Base-by-base conservation (phyloP, 2,888 invertebrate genomes). In the Caenorhabditis doughertyi region DNA sequence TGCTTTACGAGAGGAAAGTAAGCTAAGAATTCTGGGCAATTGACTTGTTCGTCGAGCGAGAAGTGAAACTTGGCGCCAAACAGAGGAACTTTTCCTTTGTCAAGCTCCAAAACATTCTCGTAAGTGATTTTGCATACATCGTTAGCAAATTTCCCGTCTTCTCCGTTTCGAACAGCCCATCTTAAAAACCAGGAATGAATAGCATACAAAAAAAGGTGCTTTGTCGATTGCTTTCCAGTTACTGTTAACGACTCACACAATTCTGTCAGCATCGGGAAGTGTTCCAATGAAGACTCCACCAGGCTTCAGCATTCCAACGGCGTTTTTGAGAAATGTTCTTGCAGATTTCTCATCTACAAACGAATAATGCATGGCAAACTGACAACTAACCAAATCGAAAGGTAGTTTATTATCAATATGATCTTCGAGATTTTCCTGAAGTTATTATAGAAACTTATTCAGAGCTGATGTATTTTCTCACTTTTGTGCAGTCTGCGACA, bases 21-120 rank as follows among this genome's bases (percentile, higher is more conserved):
- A 18, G 98, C 97, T 79, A 99, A 94, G 93, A 98, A 99, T 92
- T 99, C 99, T 1, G 99, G 99, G 92, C 99, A 99, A 92, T 99
- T 95, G 0, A 99, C 98, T 47, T 88, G 97, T 44, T 96, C 97
- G 92, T 98, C 97, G 87, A 99, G 93, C 91, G 96, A 95, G 92
- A 99, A 99, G 92, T 97, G 95, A 93, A 98, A 98, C 92, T 96
- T 96, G 23, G 95, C 97, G 49, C 98, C 98, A 93, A 99, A 99
- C 23, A 98, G 93, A 0, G 97, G 96, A 44, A 71, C 58, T 9
- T 70, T 68, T 1, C 85, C 74, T 16, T 90, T 89, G 2, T 89
- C 85, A 0, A 88, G 65, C 42, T 86, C 84, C 7, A 84, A 81
- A 1, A 84, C 71, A 35, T 90, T 85, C n/a, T 90, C 89, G 87